A percentile compares a stretch with the other conserved stretches of the same genome.
Evolutionary conservation across 2,797 vertebrate species (phyloP).

Genomic region (Pseudochirops cupreus): DNA sequence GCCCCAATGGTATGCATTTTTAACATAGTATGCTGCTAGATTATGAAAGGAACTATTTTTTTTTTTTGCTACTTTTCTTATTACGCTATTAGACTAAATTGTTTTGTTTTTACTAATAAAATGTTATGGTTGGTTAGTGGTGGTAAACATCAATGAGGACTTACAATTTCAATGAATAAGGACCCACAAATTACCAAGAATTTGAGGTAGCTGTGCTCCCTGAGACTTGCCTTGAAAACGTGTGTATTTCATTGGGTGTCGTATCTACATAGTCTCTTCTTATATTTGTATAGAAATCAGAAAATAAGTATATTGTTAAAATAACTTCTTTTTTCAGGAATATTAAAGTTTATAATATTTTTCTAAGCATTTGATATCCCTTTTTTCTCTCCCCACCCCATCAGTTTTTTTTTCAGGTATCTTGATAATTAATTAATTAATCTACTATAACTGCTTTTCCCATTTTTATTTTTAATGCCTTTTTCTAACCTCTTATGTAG

Average conservation of each 20-base stretch:
- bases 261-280: neutral
- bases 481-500: neutral
- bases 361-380: neutral
- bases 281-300: neutral
- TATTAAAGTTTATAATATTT: no score
- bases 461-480: neutral
- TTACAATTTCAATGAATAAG: neutral
- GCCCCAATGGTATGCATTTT: neutral
- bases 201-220: neutral
- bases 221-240: neutral
- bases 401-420: neutral
- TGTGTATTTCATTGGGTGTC: neutral
- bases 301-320: neutral
- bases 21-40: neutral
- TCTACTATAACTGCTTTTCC: no score
- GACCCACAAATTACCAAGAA: neutral
- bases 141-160: neutral
- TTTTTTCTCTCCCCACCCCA: accelerated
- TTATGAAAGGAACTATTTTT: neutral
- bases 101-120: neutral
- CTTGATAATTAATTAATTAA: neutral
- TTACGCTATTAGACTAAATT: neutral
- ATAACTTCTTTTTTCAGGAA: neutral
- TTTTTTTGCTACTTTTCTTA: neutral
- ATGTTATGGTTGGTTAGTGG: neutral